phyloP scores from a whole-genome alignment of 2,113 vertebrate genomes.

The Hassar affinis region DNA sequence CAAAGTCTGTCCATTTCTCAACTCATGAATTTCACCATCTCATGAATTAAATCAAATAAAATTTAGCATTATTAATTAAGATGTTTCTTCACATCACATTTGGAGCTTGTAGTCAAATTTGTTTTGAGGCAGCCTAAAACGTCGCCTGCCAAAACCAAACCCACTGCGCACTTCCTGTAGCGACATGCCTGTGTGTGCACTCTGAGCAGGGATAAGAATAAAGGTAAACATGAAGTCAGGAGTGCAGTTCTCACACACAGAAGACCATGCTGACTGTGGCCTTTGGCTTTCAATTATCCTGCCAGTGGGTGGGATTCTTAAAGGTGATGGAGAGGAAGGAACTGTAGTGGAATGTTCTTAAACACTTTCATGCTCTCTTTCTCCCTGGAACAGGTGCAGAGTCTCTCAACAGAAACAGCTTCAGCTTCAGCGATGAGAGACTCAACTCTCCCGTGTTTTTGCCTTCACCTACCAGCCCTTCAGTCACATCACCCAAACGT shows the following conservation, averaged over 20 bases:
- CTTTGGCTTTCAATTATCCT: conserved; percentile 28
- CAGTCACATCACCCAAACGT: conserved; percentile 82
- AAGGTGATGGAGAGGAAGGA: conserved; percentile 29
- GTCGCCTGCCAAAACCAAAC: conserved; percentile 15
- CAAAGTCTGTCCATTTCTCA: background rate
- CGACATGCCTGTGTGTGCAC: conserved; percentile 7
- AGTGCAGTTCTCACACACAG: conserved; percentile 5
- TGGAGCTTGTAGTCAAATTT: conserved; percentile 16
- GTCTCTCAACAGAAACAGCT: conserved; percentile 86
- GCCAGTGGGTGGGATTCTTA: conserved; percentile 14
- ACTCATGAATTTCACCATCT: no score
- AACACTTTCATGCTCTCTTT: conserved; percentile 7
- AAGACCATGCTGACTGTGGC: background rate
- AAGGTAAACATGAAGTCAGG: conserved; percentile 1
- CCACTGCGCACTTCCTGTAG: conserved; percentile 12
- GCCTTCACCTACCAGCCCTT: conserved; percentile 69
- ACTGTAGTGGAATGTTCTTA: conserved; percentile 51
- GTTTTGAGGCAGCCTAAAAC: conserved; percentile 44
- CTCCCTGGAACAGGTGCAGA: conserved; percentile 79
- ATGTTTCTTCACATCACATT: background rate
- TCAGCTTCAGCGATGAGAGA: conserved; percentile 92
- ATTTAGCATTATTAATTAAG: no score
- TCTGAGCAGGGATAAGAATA: conserved; percentile 21
- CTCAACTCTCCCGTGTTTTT: conserved; percentile 81
- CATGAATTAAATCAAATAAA: no score